Evolutionary conservation across 2,797 vertebrate genomes (phyloP), one percentile per base, ranked within the genome.

Genomic region (Melanotaenia nigrans): DNA sequence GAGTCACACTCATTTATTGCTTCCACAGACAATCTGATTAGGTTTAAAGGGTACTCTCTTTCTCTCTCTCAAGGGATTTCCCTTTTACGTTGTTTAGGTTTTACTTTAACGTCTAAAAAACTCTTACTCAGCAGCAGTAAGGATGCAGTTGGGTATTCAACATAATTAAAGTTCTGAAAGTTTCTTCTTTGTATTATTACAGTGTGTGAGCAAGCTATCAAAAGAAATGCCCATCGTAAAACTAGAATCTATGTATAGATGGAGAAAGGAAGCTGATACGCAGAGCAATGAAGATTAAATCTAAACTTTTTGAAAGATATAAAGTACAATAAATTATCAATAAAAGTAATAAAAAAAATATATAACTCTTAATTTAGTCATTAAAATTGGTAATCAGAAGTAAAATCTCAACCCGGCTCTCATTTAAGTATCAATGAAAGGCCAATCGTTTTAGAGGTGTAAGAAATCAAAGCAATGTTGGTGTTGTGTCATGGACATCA

Each of bases 1-100:
- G 77, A 81, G 77, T 84, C 73, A 87, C 65, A 62, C 63, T 79
- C 61, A 67, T 35, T 77, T 68, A 81, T 78, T 63, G 58, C 51
- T 63, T 54, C 25, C 25, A 28, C 53, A 58, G 65, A 45, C 57
- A 38, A 68, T 35, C 10, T 20, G 24, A 49, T 68, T 49, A 55
- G 24, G 49, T 45, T 70, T 24, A 49, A 18, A 22, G 53, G 25
- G 16, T 16, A 18, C 24, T 53, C 13, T 40, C 38, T 53, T 13
- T 40, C 38, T 49, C 2, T 49, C 47, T 20, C 8, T 22, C 22
- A 25, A 14, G n/a, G n/a, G 53, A 24, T 53, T 59, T 51, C 24
- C 51, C 20, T 7, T 63, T 66, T 5, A 47, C 20, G 33, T 38
- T 13, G 42, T 45, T 33, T 42, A 25, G 28, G 22, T 2, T 60